phyloP scores from a whole-genome alignment of 2,113 vertebrate species.

The Perca fluviatilis region DNA sequence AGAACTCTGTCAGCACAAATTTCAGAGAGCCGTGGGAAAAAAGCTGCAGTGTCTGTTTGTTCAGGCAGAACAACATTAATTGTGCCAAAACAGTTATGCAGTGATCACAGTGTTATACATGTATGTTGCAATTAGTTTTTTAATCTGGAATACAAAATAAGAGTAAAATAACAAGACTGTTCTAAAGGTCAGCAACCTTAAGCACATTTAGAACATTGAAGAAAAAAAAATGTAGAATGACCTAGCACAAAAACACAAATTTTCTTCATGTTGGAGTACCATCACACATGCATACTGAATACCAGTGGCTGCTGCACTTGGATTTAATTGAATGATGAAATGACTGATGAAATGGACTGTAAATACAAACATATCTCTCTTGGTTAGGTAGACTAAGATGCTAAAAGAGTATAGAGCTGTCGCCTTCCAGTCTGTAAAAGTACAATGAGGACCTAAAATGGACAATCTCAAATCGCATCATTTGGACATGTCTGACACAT shows the following conservation, averaged over 20 bases:
- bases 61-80: conserved; percentile 23
- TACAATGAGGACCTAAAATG: background rate
- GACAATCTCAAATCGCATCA: background rate
- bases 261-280: background rate
- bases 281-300: background rate
- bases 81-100: conserved; percentile 3
- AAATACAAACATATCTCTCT: background rate
- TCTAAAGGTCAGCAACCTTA: background rate
- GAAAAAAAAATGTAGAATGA: background rate
- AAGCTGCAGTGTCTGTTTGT: conserved; percentile 31
- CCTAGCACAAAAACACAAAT: background rate
- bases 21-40: conserved; percentile 54
- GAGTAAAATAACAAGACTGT: background rate
- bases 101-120: background rate
- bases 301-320: background rate
- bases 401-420: background rate
- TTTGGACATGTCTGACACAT: background rate
- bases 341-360: background rate
- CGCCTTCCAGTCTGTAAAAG: background rate
- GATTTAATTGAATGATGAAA: background rate
- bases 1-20: conserved; percentile 77
- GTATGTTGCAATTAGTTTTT: background rate
- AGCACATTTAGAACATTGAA: background rate
- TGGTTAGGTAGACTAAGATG: background rate
- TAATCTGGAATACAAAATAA: background rate